Percentiles rank a stretch among this genome's conserved stretches.
Conservation (phyloP, 1,140 invertebrate genomes). For the Drosophila punjabiensis region DNA sequence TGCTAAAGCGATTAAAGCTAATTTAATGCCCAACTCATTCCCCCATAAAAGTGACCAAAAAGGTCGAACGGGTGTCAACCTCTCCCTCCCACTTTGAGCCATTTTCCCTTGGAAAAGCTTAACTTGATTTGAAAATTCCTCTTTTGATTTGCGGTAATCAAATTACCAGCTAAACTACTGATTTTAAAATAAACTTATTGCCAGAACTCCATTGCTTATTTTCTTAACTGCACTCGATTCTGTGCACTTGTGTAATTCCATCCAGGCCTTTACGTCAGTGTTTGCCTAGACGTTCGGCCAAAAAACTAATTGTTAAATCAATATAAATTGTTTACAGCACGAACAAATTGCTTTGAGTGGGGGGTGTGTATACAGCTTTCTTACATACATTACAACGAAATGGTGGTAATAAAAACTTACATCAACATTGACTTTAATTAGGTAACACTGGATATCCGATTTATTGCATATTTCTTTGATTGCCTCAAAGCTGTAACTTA, state of each 20-base stretch:
- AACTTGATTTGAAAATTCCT: neutral
- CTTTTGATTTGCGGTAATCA: conserved; percentile 17
- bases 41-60: conserved; percentile 12
- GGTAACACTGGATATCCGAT: neutral
- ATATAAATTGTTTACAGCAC: conserved; percentile 51
- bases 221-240: conserved; percentile 51
- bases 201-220: conserved; percentile 52
- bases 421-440: neutral
- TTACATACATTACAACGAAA: neutral
- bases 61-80: conserved; percentile 10
- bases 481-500: neutral
- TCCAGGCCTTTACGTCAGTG: conserved; percentile 37
- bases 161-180: conserved; percentile 26
- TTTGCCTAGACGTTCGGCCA: conserved; percentile 54
- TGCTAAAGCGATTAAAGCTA: conserved; percentile 83
- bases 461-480: neutral
- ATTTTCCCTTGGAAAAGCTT: neutral
- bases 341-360: conserved; percentile 37
- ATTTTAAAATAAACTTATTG: neutral
- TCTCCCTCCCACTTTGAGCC: neutral
- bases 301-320: conserved; percentile 57
- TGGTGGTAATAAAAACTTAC: neutral
- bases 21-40: conserved; percentile 64
- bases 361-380: neutral
- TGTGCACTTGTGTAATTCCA: conserved; percentile 67